Conservation (phyloP, 2,113 vertebrate genomes). For the Neomonachus schauinslandi region DNA sequence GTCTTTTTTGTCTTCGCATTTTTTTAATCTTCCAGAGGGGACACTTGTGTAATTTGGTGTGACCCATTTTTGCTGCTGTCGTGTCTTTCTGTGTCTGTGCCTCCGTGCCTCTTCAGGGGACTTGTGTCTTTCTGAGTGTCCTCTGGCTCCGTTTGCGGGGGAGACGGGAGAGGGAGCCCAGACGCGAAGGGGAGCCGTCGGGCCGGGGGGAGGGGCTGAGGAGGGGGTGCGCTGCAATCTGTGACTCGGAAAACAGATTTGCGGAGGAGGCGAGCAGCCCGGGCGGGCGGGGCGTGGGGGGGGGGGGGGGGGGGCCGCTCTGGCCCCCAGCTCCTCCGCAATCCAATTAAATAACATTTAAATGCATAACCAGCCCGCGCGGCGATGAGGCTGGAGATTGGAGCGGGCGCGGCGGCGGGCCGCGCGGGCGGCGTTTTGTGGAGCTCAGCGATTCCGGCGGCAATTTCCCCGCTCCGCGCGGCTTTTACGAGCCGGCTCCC, state of each 20-base stretch:
- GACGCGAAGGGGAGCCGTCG: constrained; percentile 29
- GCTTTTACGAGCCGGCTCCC: constrained; percentile 81
- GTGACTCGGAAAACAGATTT: constrained; percentile 81
- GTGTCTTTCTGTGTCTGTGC: not conserved
- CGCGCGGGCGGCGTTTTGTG: constrained; percentile 82
- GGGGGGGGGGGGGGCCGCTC: constrained; percentile 68
- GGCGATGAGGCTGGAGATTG: constrained; percentile 84
- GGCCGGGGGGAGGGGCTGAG: not conserved
- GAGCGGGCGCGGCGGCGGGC: constrained; percentile 79
- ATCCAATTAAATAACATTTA: constrained; percentile 88
- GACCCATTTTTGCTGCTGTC: not conserved
- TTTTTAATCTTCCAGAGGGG: constrained; percentile 11
- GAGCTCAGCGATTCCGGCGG: constrained; percentile 85
- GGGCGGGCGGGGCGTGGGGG: constrained; percentile 63
- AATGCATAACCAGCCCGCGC: constrained; percentile 85
- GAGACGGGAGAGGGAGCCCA: not conserved
- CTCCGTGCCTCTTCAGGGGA: not conserved
- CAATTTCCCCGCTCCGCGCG: constrained; percentile 80
- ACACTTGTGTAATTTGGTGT: not conserved
- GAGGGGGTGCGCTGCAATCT: constrained; percentile 68
- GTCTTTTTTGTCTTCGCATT: not conserved
- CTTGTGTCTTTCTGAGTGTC: constrained; percentile 67
- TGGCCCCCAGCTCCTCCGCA: constrained; percentile 85
- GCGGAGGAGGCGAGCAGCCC: constrained; percentile 63
- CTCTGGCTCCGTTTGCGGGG: constrained; percentile 39